Evolutionary conservation across 2,113 vertebrate genomes (phyloP), one percentile per base, ranked within the genome.

Genomic region (Mesoclemmys tuberculata): DNA sequence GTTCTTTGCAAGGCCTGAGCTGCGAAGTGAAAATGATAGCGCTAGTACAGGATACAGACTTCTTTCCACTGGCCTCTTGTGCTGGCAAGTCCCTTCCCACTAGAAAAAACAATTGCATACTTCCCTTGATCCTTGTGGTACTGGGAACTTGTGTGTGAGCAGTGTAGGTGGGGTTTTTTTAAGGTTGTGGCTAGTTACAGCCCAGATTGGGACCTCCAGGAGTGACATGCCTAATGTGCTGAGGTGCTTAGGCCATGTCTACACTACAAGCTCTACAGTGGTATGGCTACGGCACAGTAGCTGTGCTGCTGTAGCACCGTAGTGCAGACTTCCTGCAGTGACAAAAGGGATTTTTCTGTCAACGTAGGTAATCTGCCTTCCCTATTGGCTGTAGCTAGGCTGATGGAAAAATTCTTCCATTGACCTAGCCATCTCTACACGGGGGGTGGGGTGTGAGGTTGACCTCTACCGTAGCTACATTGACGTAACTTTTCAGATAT

Each of bases 1-100:
- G 68, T 41, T 41, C 38, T 74, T 74, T 38, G 38, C n/a, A 41
- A 35, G 31, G 21, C 21, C 38, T 1, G 4, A 0, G 0, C 49
- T 26, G 41, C 24, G 52, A 27, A 35, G 78, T 64, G 68, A 44
- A 77, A 3, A 2, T 10, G 64, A 46, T 64, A 1, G 1, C 14
- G n/a, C 27, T 29, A 0, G 0, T 87, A 58, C 48, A 8, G 6
- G 88, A 13, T 31, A 38, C 0, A 44, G 0, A 24, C 8, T 90
- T 11, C 6, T 58, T 44, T 48, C 1, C 1, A 4, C 44, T 44
- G 80, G n/a, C 26, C 61, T 19, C 7, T 78, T 81, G 11, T 44
- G 21, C 38, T 44, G 41, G 41, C 71, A 75, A 75, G 22, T 41
- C 38, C 71, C 24, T 75, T 24, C 41, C 24, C 41, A 44, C 22